Conservation (phyloP, 2,113 vertebrate species). For the Stercorarius parasiticus region DNA sequence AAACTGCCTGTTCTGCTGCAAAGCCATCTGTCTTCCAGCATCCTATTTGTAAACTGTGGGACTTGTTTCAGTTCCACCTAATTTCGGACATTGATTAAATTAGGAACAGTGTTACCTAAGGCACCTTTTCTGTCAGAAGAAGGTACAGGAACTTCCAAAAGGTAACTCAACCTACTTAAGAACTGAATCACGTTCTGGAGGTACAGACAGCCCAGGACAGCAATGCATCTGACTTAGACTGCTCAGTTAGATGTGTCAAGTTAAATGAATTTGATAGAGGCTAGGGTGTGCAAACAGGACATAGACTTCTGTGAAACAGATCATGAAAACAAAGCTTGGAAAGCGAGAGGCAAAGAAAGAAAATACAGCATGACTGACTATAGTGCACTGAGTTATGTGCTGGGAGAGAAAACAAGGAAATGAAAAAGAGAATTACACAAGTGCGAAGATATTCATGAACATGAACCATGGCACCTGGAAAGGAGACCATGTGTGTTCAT, state of each 20-base stretch:
- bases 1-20: background rate
- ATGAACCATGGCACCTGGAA: background rate
- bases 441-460: background rate
- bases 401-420: background rate
- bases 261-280: background rate
- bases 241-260: background rate
- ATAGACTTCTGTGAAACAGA: background rate
- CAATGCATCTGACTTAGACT: background rate
- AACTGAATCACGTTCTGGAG: background rate
- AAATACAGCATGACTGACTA: background rate
- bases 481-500: background rate
- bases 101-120: background rate
- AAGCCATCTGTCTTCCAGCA: background rate
- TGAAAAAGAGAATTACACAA: background rate
- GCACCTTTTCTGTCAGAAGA: background rate
- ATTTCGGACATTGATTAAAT: background rate
- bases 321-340: background rate
- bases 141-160: background rate
- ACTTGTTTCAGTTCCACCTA: background rate
- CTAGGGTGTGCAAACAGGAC: background rate
- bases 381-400: rapidly evolving
- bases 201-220: background rate
- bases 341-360: background rate
- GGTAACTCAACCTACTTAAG: background rate
- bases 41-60: background rate